Base-by-base conservation (phyloP, 2,888 invertebrate genomes). In the Dendrolimus houi region DNA sequence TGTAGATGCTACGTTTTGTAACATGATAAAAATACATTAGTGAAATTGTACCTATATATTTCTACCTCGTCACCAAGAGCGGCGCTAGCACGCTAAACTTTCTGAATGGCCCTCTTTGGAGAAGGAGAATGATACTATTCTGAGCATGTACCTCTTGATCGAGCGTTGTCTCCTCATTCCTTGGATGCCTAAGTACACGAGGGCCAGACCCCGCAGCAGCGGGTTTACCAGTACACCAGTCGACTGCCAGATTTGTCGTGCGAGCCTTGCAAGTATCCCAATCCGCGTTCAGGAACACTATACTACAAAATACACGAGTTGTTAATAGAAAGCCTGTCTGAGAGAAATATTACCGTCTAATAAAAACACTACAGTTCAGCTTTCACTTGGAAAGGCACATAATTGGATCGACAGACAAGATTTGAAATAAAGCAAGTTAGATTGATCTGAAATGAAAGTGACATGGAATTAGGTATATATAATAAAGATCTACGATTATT, bases 281-380 rank as follows among this genome's bases (percentile, higher is more conserved):
- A 17, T 82, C 77, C 52, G 79, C 75, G 62, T 88, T 82, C 65
- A 92, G 66, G 64, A 92, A 85, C 73, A 92, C 85, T 56, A 92
- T 77, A 47, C 92, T 92, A 66, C 8, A 53, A 53, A 41, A n/a
- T 42, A 47, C 8, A 54, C 29, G 14, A 17, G 12, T 55, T 29
- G 52, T 8, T 55, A 47, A 55, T 53, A 53, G 12, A 12, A 42
- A 53, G 12, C 42, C 10, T 17, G 17, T 17, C 17, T 17, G 17
- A 17, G 17, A 17, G 1, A 17, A 17, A 17, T 17, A 2, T 17
- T 17, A 17, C 17, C 17, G 17, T 17, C 17, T 53, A 10, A 53
- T n/a, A 6, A 9, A 14, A 8, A 29, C 42, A 17, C 42, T 41
- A 40, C 53, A 53, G 55, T 12, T 17, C 17, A 55, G 53, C 58